phyloP scores from a whole-genome alignment of 2,888 invertebrate genomes.

The Chrysotoxum bicinctum region DNA sequence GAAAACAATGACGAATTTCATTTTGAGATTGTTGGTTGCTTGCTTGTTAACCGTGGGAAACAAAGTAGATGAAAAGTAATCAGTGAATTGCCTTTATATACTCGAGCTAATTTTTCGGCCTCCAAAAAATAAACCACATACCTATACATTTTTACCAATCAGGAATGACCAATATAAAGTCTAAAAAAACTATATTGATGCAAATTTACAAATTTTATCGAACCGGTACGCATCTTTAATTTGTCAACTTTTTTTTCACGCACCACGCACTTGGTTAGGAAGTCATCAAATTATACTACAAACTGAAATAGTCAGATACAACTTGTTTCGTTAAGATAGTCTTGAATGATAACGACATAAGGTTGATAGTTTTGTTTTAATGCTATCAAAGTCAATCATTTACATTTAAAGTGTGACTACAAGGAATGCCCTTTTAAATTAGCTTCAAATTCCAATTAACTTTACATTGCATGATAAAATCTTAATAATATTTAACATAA shows the following conservation, averaged over 20 bases:
- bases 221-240: conserved; percentile 1
- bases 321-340: background rate
- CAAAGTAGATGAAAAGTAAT: background rate
- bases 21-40: conserved; percentile 66
- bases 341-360: background rate
- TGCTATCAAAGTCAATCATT: background rate
- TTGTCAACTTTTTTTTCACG: background rate
- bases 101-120: background rate
- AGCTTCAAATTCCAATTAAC: too few species aligned
- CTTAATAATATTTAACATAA: too few species aligned
- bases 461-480: too few species aligned
- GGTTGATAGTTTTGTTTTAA: too few species aligned
- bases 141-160: background rate
- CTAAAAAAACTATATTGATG: background rate
- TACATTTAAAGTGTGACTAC: background rate
- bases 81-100: background rate
- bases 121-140: background rate
- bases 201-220: background rate
- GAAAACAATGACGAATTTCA: conserved; percentile 77
- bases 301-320: background rate
- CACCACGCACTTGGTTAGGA: background rate
- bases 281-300: background rate
- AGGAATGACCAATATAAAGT: background rate
- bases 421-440: too few species aligned
- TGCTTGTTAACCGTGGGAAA: background rate